Evolutionary conservation across 1,140 invertebrate genomes (phyloP), one percentile per base, ranked within the genome.

Genomic region (Drosophila aff.): DNA sequence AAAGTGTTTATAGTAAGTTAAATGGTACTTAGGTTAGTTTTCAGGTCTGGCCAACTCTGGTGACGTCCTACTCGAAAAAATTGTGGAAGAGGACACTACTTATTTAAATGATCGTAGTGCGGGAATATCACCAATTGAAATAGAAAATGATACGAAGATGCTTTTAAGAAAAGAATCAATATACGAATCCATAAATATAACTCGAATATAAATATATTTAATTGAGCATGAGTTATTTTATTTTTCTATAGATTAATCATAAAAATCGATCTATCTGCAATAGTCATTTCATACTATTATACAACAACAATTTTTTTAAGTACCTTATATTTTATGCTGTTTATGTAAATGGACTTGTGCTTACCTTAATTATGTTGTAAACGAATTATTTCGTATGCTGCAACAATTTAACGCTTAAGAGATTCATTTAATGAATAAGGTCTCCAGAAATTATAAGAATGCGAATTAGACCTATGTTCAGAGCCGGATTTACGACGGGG

Each of bases 61-160:
- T 53, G 91, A 92, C 63, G 86, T 82, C 55, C 44, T 91, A 9
- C 77, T 92, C 2, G 91, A 92, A 47, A n/a, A 92, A 82, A 92
- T 92, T 55, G 75, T 91, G 16, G 91, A 92, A 57, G 91, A 92
- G 28, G 91, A 92, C 21, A 75, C 78, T 26, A 58, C 78, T 9
- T 92, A 90, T 75, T 69, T 92, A 55, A 92, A 92, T 40, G 89
- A 92, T 47, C 85, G 86, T 16, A 91, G 79, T 61, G 40, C 79
- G n/a, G 91, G 85, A 21, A 87, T 92, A 63, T 92, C 89, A 55
- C 91, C 91, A 26, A 92, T 92, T 40, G 91, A 92, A 66, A 81
- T 91, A 44, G 91, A 92, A 78, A 92, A 91, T 64, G 91, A 92
- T 78, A 92, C 84, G 16, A 92, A 92, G 46, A 81, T 81, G 57